Percentiles rank a stretch among this genome's conserved stretches.
Evolutionary conservation across 2,888 invertebrate species (phyloP).

Genomic region (Caenorhabditis doughertyi): DNA sequence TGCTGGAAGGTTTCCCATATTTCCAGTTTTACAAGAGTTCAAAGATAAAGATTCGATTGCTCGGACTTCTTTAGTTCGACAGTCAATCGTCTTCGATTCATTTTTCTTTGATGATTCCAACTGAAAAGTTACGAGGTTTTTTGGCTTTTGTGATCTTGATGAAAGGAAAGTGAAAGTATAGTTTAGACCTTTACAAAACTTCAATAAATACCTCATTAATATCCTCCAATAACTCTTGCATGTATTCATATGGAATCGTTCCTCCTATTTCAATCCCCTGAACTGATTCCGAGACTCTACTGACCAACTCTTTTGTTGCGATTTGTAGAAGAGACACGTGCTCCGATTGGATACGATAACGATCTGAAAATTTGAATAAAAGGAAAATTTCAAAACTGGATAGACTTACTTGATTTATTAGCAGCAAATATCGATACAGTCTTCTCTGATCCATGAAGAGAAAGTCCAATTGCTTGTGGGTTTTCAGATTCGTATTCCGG

Average conservation of each 20-base stretch:
- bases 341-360: slow-evolving; percentile 73
- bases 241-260: slow-evolving; percentile 59
- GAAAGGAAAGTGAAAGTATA: not conserved
- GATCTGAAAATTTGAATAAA: slow-evolving; percentile 68
- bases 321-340: slow-evolving; percentile 52
- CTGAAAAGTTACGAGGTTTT: slow-evolving; percentile 41
- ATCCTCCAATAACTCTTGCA: slow-evolving; percentile 48
- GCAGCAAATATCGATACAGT: slow-evolving; percentile 59
- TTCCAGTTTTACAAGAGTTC: slow-evolving; percentile 55
- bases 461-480: slow-evolving; percentile 57
- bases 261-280: slow-evolving; percentile 50
- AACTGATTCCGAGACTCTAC: slow-evolving; percentile 32
- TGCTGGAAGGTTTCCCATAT: slow-evolving; percentile 38
- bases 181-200: too few relatives aligned
- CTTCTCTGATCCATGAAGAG: slow-evolving; percentile 43
- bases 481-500: slow-evolving; percentile 56
- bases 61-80: slow-evolving; percentile 57
- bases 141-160: too few relatives aligned
- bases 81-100: slow-evolving; percentile 43
- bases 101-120: slow-evolving; percentile 18
- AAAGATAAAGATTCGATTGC: slow-evolving; percentile 55
- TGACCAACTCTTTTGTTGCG: slow-evolving; percentile 42
- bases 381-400: not conserved
- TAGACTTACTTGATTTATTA: slow-evolving; percentile 59
- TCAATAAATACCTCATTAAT: slow-evolving; percentile 56